phyloP scores from a whole-genome alignment of 2,888 invertebrate genomes.

The Eupithecia tripunctaria region DNA sequence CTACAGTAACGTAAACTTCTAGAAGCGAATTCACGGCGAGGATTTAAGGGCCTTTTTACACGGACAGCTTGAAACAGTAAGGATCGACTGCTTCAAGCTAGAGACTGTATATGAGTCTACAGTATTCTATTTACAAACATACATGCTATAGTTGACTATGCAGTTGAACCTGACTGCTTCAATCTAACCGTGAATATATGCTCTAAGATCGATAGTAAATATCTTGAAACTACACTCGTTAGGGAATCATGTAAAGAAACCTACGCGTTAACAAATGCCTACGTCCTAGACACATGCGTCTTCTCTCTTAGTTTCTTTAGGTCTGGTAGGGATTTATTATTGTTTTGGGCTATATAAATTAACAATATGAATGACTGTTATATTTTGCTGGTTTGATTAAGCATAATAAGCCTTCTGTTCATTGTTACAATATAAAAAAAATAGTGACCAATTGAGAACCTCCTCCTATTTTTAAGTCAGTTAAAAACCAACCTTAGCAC shows the following conservation, averaged over 20 bases:
- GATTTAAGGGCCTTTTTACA: neutral
- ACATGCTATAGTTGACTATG: too few species aligned
- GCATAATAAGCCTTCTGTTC: conserved; percentile 55
- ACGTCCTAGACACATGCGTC: neutral
- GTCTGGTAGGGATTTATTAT: too few species aligned
- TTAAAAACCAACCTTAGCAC: neutral
- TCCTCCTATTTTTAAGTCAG: too few species aligned
- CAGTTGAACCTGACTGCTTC: too few species aligned
- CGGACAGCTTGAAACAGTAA: too few species aligned
- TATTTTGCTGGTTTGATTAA: conserved; percentile 75
- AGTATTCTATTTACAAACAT: too few species aligned
- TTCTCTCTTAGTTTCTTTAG: neutral
- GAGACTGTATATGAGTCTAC: too few species aligned
- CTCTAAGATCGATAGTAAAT: neutral
- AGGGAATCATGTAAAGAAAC: neutral
- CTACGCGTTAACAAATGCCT: neutral
- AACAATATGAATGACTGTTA: conserved; percentile 49
- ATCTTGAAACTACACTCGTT: neutral
- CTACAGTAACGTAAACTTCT: neutral
- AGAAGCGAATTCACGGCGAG: neutral
- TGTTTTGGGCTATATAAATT: neutral
- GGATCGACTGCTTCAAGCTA: too few species aligned
- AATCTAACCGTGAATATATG: too few species aligned
- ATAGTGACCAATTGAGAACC: too few species aligned
- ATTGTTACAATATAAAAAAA: conserved; percentile 50